phyloP scores from a whole-genome alignment of 1,140 invertebrate species.

The Heliconius hewitsoni region DNA sequence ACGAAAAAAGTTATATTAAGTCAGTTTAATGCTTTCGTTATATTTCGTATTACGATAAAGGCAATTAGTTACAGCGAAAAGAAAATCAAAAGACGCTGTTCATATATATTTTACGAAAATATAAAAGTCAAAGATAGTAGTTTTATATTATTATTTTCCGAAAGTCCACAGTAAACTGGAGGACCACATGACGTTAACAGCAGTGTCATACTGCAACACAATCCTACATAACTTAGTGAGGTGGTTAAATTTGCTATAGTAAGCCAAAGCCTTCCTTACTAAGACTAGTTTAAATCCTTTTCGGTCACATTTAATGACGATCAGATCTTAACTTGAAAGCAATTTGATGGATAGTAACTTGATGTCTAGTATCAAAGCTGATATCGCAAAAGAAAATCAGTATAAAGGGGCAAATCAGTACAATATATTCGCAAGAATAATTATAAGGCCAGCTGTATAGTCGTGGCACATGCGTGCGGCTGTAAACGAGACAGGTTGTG shows the following conservation, averaged over 20 bases:
- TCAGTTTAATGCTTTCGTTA: background rate
- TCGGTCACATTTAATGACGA: constrained; percentile 70
- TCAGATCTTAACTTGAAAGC: constrained; percentile 53
- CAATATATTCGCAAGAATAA: constrained; percentile 25
- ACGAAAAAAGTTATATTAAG: background rate
- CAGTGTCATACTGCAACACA: constrained; percentile 27
- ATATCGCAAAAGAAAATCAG: constrained; percentile 48
- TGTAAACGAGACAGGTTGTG: no score
- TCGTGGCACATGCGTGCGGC: no score
- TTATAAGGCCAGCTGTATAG: no score
- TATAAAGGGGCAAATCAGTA: constrained; percentile 21
- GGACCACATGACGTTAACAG: constrained; percentile 23
- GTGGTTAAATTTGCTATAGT: constrained; percentile 48
- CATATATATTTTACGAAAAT: no score
- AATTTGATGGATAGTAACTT: constrained; percentile 62
- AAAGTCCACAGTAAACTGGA: constrained; percentile 15
- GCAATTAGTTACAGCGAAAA: no score
- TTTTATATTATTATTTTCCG: background rate
- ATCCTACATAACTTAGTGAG: constrained; percentile 31
- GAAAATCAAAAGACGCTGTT: no score
- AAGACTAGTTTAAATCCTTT: constrained; percentile 62
- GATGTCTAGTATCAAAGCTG: constrained; percentile 48
- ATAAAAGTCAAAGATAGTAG: background rate
- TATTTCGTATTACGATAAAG: no score
- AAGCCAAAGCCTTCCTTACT: constrained; percentile 58